Conservation (phyloP, 2,797 vertebrate species). For the Pagetopsis macropterus region DNA sequence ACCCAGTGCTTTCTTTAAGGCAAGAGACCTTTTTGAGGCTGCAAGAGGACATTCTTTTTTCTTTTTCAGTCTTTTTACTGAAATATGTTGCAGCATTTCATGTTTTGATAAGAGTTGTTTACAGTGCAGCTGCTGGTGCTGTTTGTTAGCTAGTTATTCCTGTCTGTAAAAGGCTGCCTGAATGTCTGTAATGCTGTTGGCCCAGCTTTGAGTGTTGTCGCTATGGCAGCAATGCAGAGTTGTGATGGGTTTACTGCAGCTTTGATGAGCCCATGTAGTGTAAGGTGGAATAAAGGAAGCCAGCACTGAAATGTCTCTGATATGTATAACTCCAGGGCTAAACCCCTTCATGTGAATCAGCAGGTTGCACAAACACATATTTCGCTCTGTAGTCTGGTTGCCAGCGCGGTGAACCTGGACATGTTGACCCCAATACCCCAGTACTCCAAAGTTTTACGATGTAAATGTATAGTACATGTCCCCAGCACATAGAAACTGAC, state of each 20-base stretch:
- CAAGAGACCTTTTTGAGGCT: not conserved
- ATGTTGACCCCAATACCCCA: too few species aligned
- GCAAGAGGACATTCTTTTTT: slow-evolving; percentile 15
- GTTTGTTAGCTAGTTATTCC: slow-evolving; percentile 67
- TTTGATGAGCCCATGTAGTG: slow-evolving; percentile 44
- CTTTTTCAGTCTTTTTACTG: not conserved
- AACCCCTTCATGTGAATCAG: too few species aligned
- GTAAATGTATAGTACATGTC: too few species aligned
- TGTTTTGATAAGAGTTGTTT: slow-evolving; percentile 34
- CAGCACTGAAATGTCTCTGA: slow-evolving; percentile 8
- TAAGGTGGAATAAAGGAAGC: slow-evolving; percentile 24
- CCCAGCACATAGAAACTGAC: too few species aligned
- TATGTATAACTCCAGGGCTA: not conserved
- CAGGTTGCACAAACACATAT: too few species aligned
- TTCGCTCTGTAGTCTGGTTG: too few species aligned
- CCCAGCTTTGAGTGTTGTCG: slow-evolving; percentile 70
- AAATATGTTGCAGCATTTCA: slow-evolving; percentile 32
- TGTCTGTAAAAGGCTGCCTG: slow-evolving; percentile 61
- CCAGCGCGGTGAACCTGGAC: too few species aligned
- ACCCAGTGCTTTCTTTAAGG: not conserved
- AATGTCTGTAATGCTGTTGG: slow-evolving; percentile 61
- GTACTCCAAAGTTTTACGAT: too few species aligned
- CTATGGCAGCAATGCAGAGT: slow-evolving; percentile 74
- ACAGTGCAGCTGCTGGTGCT: slow-evolving; percentile 42
- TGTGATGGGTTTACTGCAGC: slow-evolving; percentile 42